Base-by-base conservation (phyloP, 2,113 vertebrate genomes). In the Nannobrachium achirus region DNA sequence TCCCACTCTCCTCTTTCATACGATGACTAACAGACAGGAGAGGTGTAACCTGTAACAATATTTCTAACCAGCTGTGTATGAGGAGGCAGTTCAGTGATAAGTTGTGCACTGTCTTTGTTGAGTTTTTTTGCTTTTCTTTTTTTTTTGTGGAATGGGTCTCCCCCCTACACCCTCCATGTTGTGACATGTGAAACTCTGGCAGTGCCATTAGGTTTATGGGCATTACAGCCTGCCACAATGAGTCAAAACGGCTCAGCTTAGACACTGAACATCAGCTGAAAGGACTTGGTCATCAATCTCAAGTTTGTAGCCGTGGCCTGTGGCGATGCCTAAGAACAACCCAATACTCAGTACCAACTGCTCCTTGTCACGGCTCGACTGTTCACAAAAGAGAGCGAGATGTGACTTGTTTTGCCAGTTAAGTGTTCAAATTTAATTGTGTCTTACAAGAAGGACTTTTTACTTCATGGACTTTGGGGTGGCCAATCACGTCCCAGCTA, bases 251-350 rank as follows among this genome's bases (percentile, higher is more conserved):
- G 62, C 81, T 86, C 52, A 14, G 51, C 69, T 57, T 40, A 42
- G 57, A 52, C 62, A 2, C 44, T 38, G 63, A 69, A 62, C 71
- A 59, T 66, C 73, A 63, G 75, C 74, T 58, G 62, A 89, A 89
- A 33, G 86, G 89, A 85, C 86, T 87, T 61, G 1, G 44, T 83
- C 82, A 63, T 72, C 61, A 48, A 18, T 46, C 64, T 61, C 63
- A 44, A 44, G 63, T 78, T 62, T 60, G 16, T 67, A 46, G 44
- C 65, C 57, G 46, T 42, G 56, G 52, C 64, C 68, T 58, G 46
- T 71, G 58, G 57, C 20, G 39, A 57, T 60, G 50, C 39, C 25
- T 66, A 15, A 52, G 18, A 65, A 60, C 45, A 40, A 9, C 7
- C 66, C 63, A 25, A 25, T 40, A 25, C 25, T 38, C 10, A n/a